Conservation (phyloP, 2,888 invertebrate genomes). For the Caenorhabditis sinica region DNA sequence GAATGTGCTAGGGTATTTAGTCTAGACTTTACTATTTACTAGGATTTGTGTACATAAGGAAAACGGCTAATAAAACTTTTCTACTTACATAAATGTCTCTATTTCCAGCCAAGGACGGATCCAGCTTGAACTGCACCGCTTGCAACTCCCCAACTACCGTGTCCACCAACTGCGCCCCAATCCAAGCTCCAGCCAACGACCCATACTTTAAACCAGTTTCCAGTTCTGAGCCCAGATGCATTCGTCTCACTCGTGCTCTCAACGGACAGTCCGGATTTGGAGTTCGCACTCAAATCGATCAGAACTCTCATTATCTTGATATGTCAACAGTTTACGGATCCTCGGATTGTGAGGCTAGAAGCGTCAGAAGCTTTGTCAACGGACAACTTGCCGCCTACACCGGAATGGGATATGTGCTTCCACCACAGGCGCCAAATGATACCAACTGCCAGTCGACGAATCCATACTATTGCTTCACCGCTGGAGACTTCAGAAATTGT, state of each 20-base stretch:
- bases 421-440: constrained; percentile 68
- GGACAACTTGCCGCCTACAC: constrained; percentile 65
- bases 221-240: constrained; percentile 86
- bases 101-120: constrained; percentile 66
- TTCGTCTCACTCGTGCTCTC: constrained; percentile 94
- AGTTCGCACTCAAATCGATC: constrained; percentile 72
- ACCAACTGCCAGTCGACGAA: constrained; percentile 73
- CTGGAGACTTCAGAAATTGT: constrained; percentile 77
- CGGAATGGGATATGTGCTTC: constrained; percentile 66
- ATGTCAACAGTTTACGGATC: constrained; percentile 93
- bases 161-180: constrained; percentile 93
- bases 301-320: constrained; percentile 90
- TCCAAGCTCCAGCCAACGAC: constrained; percentile 87
- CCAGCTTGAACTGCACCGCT: constrained; percentile 84
- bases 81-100: background rate
- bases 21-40: background rate
- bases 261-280: constrained; percentile 91
- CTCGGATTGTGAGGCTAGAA: constrained; percentile 90
- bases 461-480: constrained; percentile 70
- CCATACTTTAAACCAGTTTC: constrained; percentile 63
- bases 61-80: background rate
- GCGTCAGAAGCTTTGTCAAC: constrained; percentile 88
- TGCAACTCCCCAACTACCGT: constrained; percentile 92
- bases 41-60: background rate
- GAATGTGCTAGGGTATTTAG: constrained; percentile 4